Evolutionary conservation across 2,113 vertebrate species (phyloP), one percentile per base, ranked within the genome.

Genomic region (Xiphophorus hellerii): DNA sequence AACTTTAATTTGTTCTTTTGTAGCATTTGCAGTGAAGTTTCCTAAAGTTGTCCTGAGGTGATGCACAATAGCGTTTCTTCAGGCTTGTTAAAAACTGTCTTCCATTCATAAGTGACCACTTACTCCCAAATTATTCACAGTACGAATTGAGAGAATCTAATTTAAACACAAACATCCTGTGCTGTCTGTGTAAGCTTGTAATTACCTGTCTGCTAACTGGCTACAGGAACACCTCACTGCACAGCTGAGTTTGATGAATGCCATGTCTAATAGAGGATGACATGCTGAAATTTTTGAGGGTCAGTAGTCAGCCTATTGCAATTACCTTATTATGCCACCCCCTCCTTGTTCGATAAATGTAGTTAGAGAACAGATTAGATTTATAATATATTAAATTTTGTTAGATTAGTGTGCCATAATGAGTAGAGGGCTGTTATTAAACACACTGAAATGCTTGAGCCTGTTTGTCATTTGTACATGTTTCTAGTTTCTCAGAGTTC

Each of bases 231-330:
- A 66, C 27, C 25, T 62, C 30, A 62, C 65, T 67, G 58, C 58
- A 31, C 61, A 51, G 44, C 42, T 66, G 65, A 66, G 61, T 84
- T 76, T 72, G 77, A 82, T 51, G 71, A 87, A 78, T 81, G n/a
- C 35, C 74, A 29, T 1, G 17, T 66, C 39, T 86, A 81, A 89
- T 84, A 61, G 58, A 63, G 81, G 7, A 10, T 82, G 83, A 78
- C 72, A 77, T 74, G 80, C 73, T 71, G 17, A 78, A 75, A 4
- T 17, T 65, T 76, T 74, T 30, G 48, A 27, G 73, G 74, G 72
- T 79, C 78, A 75, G 15, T 33, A 33, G 64, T 82, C 54, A 54
- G 30, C 48, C 4, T 60, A 30, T 14, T 78, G 63, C 76, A 68
- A 80, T 78, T 75, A 48, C 66, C 51, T 80, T 77, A 44, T 74